A percentile compares a stretch with the other conserved stretches of the same genome.
phyloP scores from a whole-genome alignment of 64 coral and sea anemone genomes.

The Montipora sp. region DNA sequence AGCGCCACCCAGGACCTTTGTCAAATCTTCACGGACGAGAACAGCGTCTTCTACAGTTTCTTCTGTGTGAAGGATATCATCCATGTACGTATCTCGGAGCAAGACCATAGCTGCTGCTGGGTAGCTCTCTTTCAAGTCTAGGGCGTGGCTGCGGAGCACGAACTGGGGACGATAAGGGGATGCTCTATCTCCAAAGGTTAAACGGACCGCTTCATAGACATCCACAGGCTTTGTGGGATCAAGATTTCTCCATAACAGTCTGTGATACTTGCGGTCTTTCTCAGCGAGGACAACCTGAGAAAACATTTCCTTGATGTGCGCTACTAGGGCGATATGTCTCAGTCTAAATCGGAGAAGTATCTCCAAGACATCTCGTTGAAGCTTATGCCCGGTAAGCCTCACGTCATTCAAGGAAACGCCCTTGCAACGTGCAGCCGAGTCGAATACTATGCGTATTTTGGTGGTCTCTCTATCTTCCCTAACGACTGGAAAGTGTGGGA shows the following conservation, averaged over 20 bases:
- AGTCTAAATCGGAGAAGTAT: conserved; percentile 44
- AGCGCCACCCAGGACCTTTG: too few relatives aligned
- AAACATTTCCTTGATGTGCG: conserved; percentile 64
- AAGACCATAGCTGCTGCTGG: too few relatives aligned
- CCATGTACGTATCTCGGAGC: too few relatives aligned
- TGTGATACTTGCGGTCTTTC: conserved; percentile 40
- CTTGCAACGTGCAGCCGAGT: conserved; percentile 24
- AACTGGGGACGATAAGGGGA: conserved; percentile 57
- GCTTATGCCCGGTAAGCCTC: conserved; percentile 35
- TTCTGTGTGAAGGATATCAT: too few relatives aligned
- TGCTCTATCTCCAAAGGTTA: conserved; percentile 21
- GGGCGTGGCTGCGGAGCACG: background rate
- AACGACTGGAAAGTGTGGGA: conserved; percentile 62
- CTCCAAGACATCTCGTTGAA: conserved; percentile 40
- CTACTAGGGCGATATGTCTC: conserved; percentile 31
- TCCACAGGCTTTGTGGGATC: conserved; percentile 10
- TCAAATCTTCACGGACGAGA: too few relatives aligned
- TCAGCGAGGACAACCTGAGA: conserved; percentile 27
- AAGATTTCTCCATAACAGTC: conserved; percentile 63
- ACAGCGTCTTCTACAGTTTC: too few relatives aligned
- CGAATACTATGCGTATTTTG: conserved; percentile 58
- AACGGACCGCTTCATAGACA: conserved; percentile 48
- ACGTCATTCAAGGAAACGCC: conserved; percentile 53
- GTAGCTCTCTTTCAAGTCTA: background rate
- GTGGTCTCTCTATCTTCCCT: conserved; percentile 20